Evolutionary conservation across 2,888 invertebrate species (phyloP).

Genomic region (Cerastis leucographa): DNA sequence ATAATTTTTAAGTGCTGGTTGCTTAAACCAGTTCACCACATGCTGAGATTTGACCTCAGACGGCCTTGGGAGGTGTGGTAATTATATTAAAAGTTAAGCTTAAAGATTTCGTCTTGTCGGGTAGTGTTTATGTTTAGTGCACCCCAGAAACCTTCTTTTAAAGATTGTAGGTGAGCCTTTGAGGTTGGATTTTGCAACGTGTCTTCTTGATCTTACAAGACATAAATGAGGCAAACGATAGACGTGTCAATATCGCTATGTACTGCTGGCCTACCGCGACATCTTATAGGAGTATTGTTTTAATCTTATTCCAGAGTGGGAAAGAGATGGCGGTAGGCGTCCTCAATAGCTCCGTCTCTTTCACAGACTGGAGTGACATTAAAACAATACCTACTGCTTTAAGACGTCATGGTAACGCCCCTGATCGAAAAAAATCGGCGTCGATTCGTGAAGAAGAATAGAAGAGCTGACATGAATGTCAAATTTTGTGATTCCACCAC

Average conservation of each 20-base stretch:
- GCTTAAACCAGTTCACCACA: conserved; percentile 45
- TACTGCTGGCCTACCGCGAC: neutral
- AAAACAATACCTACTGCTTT: too few species aligned
- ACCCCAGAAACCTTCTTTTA: too few species aligned
- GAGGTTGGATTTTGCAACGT: neutral
- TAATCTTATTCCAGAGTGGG: too few species aligned
- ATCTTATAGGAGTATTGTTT: too few species aligned
- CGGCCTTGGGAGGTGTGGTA: conserved; percentile 11
- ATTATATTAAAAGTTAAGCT: neutral
- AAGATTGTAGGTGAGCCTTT: neutral
- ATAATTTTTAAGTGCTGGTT: conserved; percentile 18
- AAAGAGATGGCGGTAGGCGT: too few species aligned
- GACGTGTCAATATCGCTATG: neutral
- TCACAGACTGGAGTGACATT: too few species aligned
- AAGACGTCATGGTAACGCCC: too few species aligned
- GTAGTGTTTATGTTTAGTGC: neutral
- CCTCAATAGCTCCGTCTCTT: too few species aligned
- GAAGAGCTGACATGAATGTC: neutral
- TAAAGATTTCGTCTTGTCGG: neutral
- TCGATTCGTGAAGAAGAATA: neutral
- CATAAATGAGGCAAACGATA: neutral
- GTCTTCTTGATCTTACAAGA: neutral
- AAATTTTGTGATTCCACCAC: neutral
- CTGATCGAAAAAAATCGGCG: too few species aligned
- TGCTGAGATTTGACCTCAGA: conserved; percentile 23